phyloP scores from a whole-genome alignment of 2,113 vertebrate genomes.

The Nothoprocta pentlandii region DNA sequence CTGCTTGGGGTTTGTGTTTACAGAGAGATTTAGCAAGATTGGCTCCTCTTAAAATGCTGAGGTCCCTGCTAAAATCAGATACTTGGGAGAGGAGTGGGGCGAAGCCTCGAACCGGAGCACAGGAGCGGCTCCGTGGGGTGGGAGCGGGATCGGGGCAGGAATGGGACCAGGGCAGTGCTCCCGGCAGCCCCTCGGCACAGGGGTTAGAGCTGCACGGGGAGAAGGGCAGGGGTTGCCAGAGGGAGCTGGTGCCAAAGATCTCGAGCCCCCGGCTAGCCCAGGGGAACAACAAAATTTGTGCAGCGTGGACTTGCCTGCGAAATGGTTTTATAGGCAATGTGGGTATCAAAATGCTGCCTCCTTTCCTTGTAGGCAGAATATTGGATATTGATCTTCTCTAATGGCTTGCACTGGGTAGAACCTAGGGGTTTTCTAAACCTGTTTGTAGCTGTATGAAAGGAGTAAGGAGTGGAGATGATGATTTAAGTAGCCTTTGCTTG shows the following conservation, averaged over 20 bases:
- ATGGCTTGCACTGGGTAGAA: background rate
- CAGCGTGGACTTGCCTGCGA: background rate
- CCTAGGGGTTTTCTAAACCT: slow-evolving; percentile 46
- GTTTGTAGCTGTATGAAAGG: slow-evolving; percentile 13
- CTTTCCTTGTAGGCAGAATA: slow-evolving; percentile 1
- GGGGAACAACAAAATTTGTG: background rate
- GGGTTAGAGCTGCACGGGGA: background rate
- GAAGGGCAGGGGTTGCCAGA: background rate
- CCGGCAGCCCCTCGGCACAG: background rate
- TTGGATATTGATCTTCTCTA: slow-evolving; percentile 33
- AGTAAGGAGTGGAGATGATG: slow-evolving; percentile 8
- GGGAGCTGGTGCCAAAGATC: background rate
- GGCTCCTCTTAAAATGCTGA: slow-evolving; percentile 15
- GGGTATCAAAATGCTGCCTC: slow-evolving; percentile 3
- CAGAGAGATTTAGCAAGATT: slow-evolving; percentile 34
- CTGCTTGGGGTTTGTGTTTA: slow-evolving; percentile 48
- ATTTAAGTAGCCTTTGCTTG: slow-evolving; percentile 17
- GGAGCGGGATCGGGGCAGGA: background rate
- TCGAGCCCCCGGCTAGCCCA: background rate
- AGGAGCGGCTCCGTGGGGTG: background rate
- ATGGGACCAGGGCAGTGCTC: background rate
- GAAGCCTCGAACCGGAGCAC: background rate
- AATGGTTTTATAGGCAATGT: slow-evolving; percentile 22
- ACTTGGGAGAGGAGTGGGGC: background rate
- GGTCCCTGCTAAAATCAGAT: slow-evolving; percentile 23